These are phyloP conservation scores for Brienomyrus longianalis DNA, from an alignment of 2,113 vertebrate genomes.

Conservation along the genomic window DNA sequence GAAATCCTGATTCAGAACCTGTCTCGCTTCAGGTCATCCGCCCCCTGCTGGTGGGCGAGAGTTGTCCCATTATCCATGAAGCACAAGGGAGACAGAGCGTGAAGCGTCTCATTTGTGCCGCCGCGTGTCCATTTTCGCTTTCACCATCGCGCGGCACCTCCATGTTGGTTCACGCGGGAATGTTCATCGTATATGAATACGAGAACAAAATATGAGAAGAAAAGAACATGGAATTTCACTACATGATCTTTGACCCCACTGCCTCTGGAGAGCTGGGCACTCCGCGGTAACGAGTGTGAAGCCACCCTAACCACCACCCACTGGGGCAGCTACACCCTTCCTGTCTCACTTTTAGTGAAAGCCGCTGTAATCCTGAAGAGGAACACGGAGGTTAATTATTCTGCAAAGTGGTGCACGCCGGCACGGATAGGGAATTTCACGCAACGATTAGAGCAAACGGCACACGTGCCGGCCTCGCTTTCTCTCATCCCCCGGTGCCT, in stretches of 20 bases:
- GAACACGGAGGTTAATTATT: slow-evolving; percentile 20
- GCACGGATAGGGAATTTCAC: neutral
- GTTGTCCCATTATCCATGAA: neutral
- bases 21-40: neutral
- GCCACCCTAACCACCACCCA: too few species aligned
- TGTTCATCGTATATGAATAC: neutral
- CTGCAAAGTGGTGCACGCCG: neutral
- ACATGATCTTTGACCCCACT: neutral
- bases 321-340: neutral
- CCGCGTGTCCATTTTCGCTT: neutral
- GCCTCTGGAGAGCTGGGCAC: neutral
- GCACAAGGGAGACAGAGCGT: too few species aligned
- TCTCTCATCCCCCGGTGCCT: neutral
- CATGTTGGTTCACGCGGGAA: neutral
- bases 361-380: neutral
- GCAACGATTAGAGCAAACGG: neutral
- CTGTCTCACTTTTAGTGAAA: neutral
- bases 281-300: neutral
- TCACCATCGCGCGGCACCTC: neutral
- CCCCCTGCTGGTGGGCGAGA: neutral
- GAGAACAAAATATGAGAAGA: neutral
- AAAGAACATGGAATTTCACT: neutral
- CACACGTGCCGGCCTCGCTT: too few species aligned
- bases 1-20: neutral
- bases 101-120: neutral